Percentiles rank a stretch among this genome's conserved stretches.
phyloP scores from a whole-genome alignment of 2,797 vertebrate genomes.

The Falco naumanni region DNA sequence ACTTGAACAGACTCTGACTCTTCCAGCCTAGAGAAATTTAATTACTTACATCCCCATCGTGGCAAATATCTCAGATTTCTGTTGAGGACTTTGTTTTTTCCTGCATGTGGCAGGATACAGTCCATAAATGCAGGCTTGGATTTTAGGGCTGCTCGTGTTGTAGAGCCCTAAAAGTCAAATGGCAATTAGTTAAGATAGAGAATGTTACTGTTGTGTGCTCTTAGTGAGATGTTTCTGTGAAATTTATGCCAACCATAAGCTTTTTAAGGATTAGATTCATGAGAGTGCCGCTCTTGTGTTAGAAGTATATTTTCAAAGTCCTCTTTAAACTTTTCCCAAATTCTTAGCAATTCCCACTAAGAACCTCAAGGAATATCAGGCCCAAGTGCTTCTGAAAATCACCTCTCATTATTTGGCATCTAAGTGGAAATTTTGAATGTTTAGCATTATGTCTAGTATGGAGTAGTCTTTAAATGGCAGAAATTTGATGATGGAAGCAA shows the following conservation, averaged over 20 bases:
- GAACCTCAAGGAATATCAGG: not conserved
- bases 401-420: not conserved
- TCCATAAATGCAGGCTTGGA: not conserved
- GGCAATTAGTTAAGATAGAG: not conserved
- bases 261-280: not conserved
- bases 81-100: not conserved
- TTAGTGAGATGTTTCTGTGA: not conserved
- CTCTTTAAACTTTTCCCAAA: not conserved
- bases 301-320: not conserved
- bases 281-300: not conserved
- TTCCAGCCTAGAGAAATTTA: not conserved
- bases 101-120: not conserved
- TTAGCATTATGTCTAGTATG: not conserved
- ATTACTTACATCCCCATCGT: accelerated
- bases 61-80: not conserved
- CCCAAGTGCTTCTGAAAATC: not conserved
- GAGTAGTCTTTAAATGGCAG: not conserved
- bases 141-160: not conserved
- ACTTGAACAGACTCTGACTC: not conserved
- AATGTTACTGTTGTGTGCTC: not conserved
- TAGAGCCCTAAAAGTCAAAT: not conserved
- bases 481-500: not conserved
- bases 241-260: not conserved
- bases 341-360: not conserved
- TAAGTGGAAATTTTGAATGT: not conserved